Conservation (phyloP, 2,797 vertebrate species). For the Emys orbicularis region DNA sequence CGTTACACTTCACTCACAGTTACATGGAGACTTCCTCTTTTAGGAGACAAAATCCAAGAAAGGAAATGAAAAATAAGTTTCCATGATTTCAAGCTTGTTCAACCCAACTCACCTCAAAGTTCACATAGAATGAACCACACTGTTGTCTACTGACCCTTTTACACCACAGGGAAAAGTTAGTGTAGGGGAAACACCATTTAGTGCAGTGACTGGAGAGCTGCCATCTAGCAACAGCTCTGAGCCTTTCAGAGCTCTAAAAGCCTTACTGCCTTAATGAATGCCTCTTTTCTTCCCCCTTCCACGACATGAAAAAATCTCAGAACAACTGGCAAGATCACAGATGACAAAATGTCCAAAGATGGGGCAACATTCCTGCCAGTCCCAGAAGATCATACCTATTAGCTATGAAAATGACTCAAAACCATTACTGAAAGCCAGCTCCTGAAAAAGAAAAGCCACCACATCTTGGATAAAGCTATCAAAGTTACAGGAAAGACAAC, state of each 20-base stretch:
- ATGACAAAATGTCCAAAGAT: background rate
- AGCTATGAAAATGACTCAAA: background rate
- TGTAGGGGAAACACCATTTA: background rate
- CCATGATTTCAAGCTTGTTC: background rate
- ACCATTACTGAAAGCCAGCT: background rate
- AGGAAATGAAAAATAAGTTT: fast-evolving
- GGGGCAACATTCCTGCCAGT: background rate
- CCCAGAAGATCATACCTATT: background rate
- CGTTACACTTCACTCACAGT: background rate
- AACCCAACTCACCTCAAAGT: background rate
- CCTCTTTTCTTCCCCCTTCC: background rate
- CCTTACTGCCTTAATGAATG: background rate
- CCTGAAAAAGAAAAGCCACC: background rate
- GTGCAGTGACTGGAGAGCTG: background rate
- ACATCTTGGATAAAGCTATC: background rate
- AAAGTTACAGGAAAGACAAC: background rate
- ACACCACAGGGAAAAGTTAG: fast-evolving
- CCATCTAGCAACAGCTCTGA: fast-evolving
- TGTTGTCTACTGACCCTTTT: background rate
- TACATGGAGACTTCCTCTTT: background rate
- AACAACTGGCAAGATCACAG: background rate
- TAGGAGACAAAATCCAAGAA: background rate
- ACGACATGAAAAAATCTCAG: background rate
- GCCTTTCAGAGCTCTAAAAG: fast-evolving
- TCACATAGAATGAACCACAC: background rate